Evolutionary conservation across 1,140 invertebrate species (phyloP), one percentile per base, ranked within the genome.

Genomic region (Saccostrea echinata): DNA sequence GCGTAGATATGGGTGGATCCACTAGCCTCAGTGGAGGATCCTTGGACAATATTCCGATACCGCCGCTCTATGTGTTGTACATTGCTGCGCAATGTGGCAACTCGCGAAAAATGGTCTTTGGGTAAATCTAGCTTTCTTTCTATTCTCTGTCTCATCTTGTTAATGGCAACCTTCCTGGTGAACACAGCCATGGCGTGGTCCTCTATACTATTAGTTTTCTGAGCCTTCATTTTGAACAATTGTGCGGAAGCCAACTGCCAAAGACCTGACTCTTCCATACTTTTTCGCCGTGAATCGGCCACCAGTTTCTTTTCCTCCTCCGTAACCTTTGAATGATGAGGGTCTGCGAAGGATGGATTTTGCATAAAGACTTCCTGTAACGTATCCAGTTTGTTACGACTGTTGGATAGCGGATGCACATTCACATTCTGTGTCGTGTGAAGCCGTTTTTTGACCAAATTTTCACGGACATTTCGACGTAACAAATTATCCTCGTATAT

Each of bases 121-220:
- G 91, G 90, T 80, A 92, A 68, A 43, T 91, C 88, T 11, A 92
- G 35, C 57, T 86, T 86, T 16, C 24, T 33, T 33, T 91, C 85
- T 8, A 92, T 91, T 68, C 88, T 89, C 57, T 90, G 21, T 80
- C 84, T 81, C 85, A 90, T 89, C n/a, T 85, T 87, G 61, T 85
- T 86, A 18, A 89, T 68, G 35, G 88, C 86, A 8, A 87, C 81
- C 16, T 89, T 80, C 76, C 86, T 89, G 43, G 86, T 71, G n/a
- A 82, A n/a, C 12, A 89, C 13, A 53, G 88, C 88, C 88, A 89
- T 89, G 16, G 86, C 71, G 4, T 87, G n/a, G 33, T 89, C 88
- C 3, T 83, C 86, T 1, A 89, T 27, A 76, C 68, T 82, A 12
- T 85, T 61, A 21, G 55, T 53, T 81, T 76, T 86, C 1, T 33